Evolutionary conservation across 2,113 vertebrate genomes (phyloP), one percentile per base, ranked within the genome.

Genomic region (Poeciliopsis prolifica): DNA sequence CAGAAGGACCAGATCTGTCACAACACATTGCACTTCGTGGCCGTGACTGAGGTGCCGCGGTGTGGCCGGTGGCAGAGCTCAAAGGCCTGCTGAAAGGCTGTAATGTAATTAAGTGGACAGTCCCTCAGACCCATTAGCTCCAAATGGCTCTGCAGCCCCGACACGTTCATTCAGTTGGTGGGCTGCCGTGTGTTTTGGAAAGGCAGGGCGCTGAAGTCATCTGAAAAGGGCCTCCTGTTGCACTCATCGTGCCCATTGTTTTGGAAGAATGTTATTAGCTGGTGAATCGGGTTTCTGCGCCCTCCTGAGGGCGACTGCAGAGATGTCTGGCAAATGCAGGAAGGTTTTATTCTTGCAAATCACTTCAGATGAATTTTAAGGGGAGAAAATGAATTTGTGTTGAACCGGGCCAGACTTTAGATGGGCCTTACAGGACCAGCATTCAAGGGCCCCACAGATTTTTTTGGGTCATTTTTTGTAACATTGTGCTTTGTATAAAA

Each of bases 171-270:
- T 93, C 89, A 93, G 84, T 68, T 83, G 76, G 85, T 85, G 61
- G 85, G 81, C 83, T 77, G 89, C 88, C 86, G 79, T 87, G 80
- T 90, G 84, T 86, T 87, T 87, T 88, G 85, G 88, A 68, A 66
- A 30, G 12, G 72, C 37, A 68, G 78, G 87, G 75, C 81, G 86
- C 87, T 91, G 90, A 92, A 94, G 89, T 89, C 83, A 92, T 89
- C 76, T 93, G 89, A 93, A 95, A 93, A 80, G 91, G 51, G 85
- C 86, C 84, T 92, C 84, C 89, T 94, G 93, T 37, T 95, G 85
- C 89, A 87, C 86, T 92, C 86, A 93, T 94, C 93, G 92, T 94
- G 84, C 77, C 88, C 87, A 92, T 94, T 94, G 95, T 95, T 94
- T 89, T 91, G 83, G 86, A 87, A 89, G 88, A 81, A 88, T 92